Conservation (phyloP, 1,140 invertebrate genomes). For the Trinorchestia longiramus region DNA sequence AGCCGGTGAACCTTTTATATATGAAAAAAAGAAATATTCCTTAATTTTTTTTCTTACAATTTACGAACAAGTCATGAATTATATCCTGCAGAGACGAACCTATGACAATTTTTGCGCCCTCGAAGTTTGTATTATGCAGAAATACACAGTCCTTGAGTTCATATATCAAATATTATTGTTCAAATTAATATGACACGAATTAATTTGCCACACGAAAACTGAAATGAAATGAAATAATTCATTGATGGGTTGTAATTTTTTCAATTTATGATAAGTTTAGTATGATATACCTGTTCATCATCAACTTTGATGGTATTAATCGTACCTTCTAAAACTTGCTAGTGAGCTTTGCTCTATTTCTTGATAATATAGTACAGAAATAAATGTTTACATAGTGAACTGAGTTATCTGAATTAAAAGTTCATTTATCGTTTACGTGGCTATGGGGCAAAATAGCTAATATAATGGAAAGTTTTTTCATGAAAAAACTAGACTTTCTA, state of each 20-base stretch:
- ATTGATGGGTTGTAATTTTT: not conserved
- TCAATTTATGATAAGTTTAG: too few relatives aligned
- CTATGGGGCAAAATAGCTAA: too few relatives aligned
- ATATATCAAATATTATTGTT: not conserved
- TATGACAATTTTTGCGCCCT: not conserved
- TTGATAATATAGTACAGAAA: too few relatives aligned
- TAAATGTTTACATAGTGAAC: too few relatives aligned
- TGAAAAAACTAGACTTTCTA: too few relatives aligned
- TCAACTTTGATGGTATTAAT: too few relatives aligned
- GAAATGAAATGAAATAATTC: not conserved
- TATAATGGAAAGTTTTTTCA: too few relatives aligned
- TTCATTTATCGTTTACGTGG: too few relatives aligned
- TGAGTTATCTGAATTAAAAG: too few relatives aligned
- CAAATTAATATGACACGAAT: not conserved
- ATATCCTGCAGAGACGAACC: not conserved
- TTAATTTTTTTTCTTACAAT: not conserved
- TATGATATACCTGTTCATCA: too few relatives aligned
- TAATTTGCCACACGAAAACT: not conserved
- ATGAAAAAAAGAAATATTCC: not conserved
- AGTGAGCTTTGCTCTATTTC: too few relatives aligned
- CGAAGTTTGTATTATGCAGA: not conserved
- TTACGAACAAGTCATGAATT: not conserved
- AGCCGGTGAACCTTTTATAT: not conserved
- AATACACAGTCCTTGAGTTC: not conserved
- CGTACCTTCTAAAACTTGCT: too few relatives aligned